Base-by-base conservation (phyloP, 2,888 invertebrate genomes). In the Neoaliturus tenellus region DNA sequence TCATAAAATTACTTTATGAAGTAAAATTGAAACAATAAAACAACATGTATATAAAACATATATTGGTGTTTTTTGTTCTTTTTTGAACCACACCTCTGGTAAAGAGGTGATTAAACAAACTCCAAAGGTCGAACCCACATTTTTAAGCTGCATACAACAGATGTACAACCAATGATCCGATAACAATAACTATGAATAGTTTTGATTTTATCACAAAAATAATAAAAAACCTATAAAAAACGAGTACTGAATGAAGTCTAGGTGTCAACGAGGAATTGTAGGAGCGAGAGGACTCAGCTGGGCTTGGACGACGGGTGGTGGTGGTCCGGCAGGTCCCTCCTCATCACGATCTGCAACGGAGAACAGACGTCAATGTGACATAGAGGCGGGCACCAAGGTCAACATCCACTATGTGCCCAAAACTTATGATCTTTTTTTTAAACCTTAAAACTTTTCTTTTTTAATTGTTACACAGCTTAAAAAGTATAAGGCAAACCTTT, bases 281-380 rank as follows among this genome's bases (percentile, higher is more conserved):
- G 44, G 5, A 75, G 44, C 10, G 73, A 25, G 44, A 75, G 44
- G 48, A 44, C 73, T 84, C 84, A 84, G 84, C 84, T 84, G 12
- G 84, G 84, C 84, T 84, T 84, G 23, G 82, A 82, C 1, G 84
- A 58, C 17, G 84, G 84, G 44, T 85, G 84, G 41, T 83, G 85
- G 35, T 85, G 58, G 31, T 85, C 85, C n/a, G 83, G 31, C 14
- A 86, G 83, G 35, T 87, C 86, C 41, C 87, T 73, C 55, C 86
- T 80, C 85, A 87, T 87, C 51, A 87, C 86, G 41, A 87, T 86
- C 87, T 87, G 82, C 35, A 35, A 35, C 35, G 35, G 44, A 44
- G 10, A 85, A 80, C 78, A 83, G 4, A 39, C 44, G n/a, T n/a
- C n/a, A n/a, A n/a, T n/a, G n/a, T n/a, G n/a, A n/a, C n/a, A n/a